These are phyloP conservation scores for Saguinus imperator DNA, from an alignment of 2,113 vertebrate species.

Conservation along the genomic window DNA sequence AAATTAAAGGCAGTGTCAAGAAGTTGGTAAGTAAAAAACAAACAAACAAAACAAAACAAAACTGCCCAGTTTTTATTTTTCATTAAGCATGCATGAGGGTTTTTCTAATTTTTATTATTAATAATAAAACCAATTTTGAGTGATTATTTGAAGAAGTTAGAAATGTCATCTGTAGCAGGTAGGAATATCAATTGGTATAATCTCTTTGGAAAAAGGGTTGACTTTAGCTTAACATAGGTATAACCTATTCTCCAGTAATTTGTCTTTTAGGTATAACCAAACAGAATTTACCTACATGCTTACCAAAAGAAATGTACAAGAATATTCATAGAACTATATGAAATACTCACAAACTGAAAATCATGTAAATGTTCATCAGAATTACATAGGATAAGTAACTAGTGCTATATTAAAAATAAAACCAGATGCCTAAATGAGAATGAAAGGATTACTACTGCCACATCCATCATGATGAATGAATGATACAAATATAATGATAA, in stretches of 20 bases:
- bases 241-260: background rate
- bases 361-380: background rate
- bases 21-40: background rate
- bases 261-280: background rate
- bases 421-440: background rate
- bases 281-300: background rate
- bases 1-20: background rate
- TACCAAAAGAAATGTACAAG: background rate
- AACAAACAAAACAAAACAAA: background rate
- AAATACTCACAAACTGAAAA: background rate
- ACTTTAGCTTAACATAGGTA: background rate
- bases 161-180: background rate
- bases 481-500: background rate
- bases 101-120: background rate
- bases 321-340: background rate
- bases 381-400: background rate
- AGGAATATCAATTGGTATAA: background rate
- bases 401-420: background rate
- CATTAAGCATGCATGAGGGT: background rate
- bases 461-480: background rate
- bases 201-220: background rate
- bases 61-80: background rate
- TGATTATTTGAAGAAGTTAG: background rate
- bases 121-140: background rate
- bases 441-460: background rate